Evolutionary conservation across 2,888 invertebrate genomes (phyloP).

Genomic region (Scaptomyza flava): DNA sequence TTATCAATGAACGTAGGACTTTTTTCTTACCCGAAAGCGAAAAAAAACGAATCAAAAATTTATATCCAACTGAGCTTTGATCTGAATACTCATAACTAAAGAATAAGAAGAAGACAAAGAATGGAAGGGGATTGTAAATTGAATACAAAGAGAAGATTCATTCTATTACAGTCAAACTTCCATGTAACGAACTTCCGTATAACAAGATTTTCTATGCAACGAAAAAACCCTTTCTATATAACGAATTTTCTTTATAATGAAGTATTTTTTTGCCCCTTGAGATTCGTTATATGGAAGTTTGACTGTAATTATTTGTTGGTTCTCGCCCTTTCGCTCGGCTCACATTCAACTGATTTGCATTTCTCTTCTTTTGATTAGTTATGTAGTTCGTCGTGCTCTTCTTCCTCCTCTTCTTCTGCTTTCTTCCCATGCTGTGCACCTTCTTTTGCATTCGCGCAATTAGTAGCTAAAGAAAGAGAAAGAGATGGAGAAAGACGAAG

Average conservation of each 20-base stretch:
- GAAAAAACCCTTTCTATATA: no score
- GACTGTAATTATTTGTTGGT: slow-evolving; percentile 1
- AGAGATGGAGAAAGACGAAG: not conserved
- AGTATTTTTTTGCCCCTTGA: no score
- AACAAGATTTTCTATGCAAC: no score
- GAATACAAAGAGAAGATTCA: no score
- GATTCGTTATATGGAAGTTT: no score
- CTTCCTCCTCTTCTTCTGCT: not conserved
- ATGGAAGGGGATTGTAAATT: not conserved
- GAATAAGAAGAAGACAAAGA: not conserved
- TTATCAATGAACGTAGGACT: no score
- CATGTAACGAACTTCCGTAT: no score
- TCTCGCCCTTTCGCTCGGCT: not conserved
- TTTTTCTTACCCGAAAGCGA: no score
- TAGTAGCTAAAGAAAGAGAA: not conserved
- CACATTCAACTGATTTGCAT: slow-evolving; percentile 46
- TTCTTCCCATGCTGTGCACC: not conserved
- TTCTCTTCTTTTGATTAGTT: slow-evolving; percentile 19
- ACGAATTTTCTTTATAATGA: no score
- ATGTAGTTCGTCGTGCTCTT: not conserved
- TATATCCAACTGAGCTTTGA: slow-evolving; percentile 61
- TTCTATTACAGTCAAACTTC: no score
- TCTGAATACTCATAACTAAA: slow-evolving; percentile 4
- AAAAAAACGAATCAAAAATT: not conserved
- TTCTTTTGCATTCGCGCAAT: slow-evolving; percentile 5